Evolutionary conservation across 2,888 invertebrate species (phyloP), one percentile per base, ranked within the genome.

Genomic region (Sialis fuliginosa): DNA sequence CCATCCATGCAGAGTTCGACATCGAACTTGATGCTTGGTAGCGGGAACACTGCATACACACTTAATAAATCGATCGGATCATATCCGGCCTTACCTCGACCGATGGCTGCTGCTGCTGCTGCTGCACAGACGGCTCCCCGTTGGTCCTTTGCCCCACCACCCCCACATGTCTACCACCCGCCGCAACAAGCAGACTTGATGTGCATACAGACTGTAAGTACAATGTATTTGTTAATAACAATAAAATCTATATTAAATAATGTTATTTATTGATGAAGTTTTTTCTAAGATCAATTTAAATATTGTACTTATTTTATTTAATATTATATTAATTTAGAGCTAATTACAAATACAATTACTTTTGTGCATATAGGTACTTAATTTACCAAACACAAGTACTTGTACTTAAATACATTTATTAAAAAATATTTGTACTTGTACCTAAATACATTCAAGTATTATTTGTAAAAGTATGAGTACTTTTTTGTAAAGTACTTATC

Each of bases 151-250:
- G 55, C 62, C 56, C 59, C 55, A 35, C 22, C 22, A 22, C 49
- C 46, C 13, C 48, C 58, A 10, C 68, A 71, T 68, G 54, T 67
- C 67, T 57, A 64, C 68, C 32, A 67, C 67, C 30, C 67, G 67
- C 55, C 69, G 68, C 65, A 68, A 68, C 61, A 66, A 65, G 56
- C 69, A 68, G 52, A 69, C 63, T 52, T 69, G 51, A 69, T 64
- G 52, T 69, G 48, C 58, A 58, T 42, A 57, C 57, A 32, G 60
- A 60, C 47, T 52, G 61, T 65, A 22, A 22, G 22, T 22, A 22
- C 22, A 22, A 32, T 22, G 4, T 22, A 22, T 22, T 22, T 22
- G 61, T 62, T 35, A 61, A 57, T 46, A 53, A 62, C 32, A 61
- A 62, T 12, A 56, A 62, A 45, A 61, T 58, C 33, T 55, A 22